Base-by-base conservation (phyloP, 2,113 vertebrate genomes). In the Salvator merianae region DNA sequence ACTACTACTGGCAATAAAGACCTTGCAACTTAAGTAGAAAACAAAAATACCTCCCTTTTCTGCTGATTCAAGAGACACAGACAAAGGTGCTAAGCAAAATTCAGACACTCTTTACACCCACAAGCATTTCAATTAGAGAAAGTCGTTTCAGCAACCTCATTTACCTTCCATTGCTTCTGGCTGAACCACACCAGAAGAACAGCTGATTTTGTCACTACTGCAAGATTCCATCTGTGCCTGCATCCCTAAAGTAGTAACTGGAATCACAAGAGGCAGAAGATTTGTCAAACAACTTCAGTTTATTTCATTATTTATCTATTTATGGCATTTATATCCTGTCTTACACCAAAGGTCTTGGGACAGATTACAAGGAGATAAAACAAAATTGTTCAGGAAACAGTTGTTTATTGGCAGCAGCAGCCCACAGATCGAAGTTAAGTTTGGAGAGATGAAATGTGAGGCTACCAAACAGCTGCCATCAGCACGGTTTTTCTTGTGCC, bases 181-280 rank as follows among this genome's bases (percentile, higher is more conserved):
- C 43, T 92, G 47, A 0, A 89, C 79, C 55, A 92, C 86, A 59
- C 90, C 96, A 0, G 94, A 62, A 12, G 94, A 94, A 88, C 98
- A 99, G 90, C 95, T 96, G 13, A 97, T 91, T 75, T 95, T 94
- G 83, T 99, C 98, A 59, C 93, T 30, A 3, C 95, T 95, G 88
- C 98, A 99, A 0, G 97, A 97, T 55, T 95, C 94, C 79, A 96
- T 70, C 3, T 95, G 94, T 2, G 82, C 95, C 7, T 94, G 88
- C 95, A 95, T 94, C 81, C 93, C 93, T 90, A 95, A 88, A 68
- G 95, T 89, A 50, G 88, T 90, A 84, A 86, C 96, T 97, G 81
- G 65, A 94, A 82, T 76, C 5, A 74, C 20, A 71, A 86, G 38
- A 78, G 30, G 38, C 1, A 71, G 0, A 53, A n/a, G 40, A 10